Base-by-base conservation (phyloP, 2,797 vertebrate genomes). In the Intellagama lesueurii region DNA sequence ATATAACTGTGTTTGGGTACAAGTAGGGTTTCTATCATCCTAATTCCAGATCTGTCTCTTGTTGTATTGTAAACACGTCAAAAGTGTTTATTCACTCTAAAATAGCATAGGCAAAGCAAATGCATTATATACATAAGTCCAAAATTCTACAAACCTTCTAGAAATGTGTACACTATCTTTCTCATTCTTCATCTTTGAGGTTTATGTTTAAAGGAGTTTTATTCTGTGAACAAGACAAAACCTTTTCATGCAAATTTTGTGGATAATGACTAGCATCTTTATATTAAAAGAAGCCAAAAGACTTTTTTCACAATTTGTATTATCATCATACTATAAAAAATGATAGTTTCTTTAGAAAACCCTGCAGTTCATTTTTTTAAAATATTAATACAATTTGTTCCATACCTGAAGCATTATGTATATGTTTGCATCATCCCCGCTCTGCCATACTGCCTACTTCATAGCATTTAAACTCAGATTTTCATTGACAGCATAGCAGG, bases 361-460 rank as follows among this genome's bases (percentile, higher is more conserved):
- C 93, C 94, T 93, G n/a, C 70, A 73, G 6, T 28, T 17, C 35
- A 12, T 94, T 93, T 86, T 89, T 95, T 95, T 93, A 93, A 81
- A 92, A 90, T 89, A 89, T 95, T 83, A 94, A 96, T 95, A 94
- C 93, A 95, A 95, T 94, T 93, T 95, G 94, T 95, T 91, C 93
- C 93, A 92, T 93, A 95, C 93, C 92, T 89, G 89, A 95, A 92
- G 90, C 94, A 94, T 94, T 32, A 16, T 4, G 7, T 73, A 32
- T 32, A 73, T 92, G 90, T 95, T 94, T 92, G 94, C 91, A 92
- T 91, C 91, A 92, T 93, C 92, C 92, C 90, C 93, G 94, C 90
- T n/a, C 40, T 40, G 40, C 40, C 40, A 40, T 40, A 40, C 40
- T 94, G 22, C 26, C 49, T n/a, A 64, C 94, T 94, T 91, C 91